phyloP scores from a whole-genome alignment of 1,140 invertebrate genomes.

The Cydia fagiglandana region DNA sequence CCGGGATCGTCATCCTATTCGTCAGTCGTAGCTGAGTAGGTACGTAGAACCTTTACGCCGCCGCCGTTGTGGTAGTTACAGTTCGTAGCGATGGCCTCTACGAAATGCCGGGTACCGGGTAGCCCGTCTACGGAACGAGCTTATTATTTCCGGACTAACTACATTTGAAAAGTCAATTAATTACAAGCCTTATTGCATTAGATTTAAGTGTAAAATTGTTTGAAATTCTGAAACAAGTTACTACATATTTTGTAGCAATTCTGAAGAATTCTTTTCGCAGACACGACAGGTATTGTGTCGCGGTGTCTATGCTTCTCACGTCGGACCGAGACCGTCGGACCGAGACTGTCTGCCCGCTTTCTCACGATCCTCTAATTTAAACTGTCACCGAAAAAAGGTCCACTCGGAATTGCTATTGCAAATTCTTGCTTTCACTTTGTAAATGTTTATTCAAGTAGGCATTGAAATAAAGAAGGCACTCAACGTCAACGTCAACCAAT shows the following conservation, averaged over 20 bases:
- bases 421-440: slow-evolving; percentile 21
- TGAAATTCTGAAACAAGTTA: not conserved
- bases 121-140: not conserved
- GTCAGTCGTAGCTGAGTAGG: no score
- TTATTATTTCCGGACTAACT: not conserved
- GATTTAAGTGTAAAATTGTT: not conserved
- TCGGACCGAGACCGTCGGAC: slow-evolving; percentile 23
- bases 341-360: slow-evolving; percentile 14
- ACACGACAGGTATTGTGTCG: slow-evolving; percentile 28
- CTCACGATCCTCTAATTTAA: slow-evolving; percentile 25
- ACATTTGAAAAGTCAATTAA: not conserved
- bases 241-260: not conserved
- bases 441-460: slow-evolving; percentile 4
- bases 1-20: no score
- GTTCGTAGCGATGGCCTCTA: not conserved
- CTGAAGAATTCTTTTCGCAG: not conserved
- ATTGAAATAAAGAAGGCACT: not conserved
- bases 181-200: not conserved
- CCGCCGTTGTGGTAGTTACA: not conserved
- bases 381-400: slow-evolving; percentile 24
- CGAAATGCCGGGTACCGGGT: not conserved
- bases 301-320: slow-evolving; percentile 22
- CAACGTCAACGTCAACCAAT: not conserved
- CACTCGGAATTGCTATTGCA: not conserved
- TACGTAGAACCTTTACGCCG: not conserved